Base-by-base conservation (phyloP, 2,888 invertebrate species). In the Autographa pulchrina region DNA sequence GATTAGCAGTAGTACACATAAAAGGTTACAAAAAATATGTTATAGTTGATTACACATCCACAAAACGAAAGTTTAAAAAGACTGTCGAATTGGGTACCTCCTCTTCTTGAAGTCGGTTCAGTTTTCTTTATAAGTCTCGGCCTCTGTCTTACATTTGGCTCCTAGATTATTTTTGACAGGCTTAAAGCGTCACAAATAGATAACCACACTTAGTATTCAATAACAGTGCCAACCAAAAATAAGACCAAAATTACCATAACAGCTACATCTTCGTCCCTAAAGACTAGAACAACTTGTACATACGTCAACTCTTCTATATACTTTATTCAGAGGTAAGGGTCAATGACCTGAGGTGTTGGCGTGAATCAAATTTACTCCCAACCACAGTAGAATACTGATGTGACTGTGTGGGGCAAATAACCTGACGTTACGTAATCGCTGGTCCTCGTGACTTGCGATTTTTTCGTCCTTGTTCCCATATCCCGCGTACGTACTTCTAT, bases 381-480 rank as follows among this genome's bases (percentile, higher is more conserved):
- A 78, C 78, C 62, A 60, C 54, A 70, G 59, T 68, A 69, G 80
- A 80, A 80, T 80, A 80, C 83, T 82, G 83, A 82, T 80, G 80
- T n/a, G n/a, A n/a, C n/a, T n/a, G n/a, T 16, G 38, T 52, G 65
- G n/a, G 77, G 62, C 52, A 70, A 82, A 82, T 38, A 82, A 80
- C 83, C 80, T 82, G 58, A 11, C 25, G 62, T 73, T 81, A 61
- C 68, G 63, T 77, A 65, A 72, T n/a, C 16, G 70, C 56, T 58
- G 58, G 54, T 54, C 2, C 25, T n/a, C 8, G 11, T 43, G 38
- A n/a, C 31, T 13, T 62, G 25, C 7, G 38, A 38, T 2, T 38
- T 38, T 35, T 38, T 38, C 11, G 38, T 38, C 38, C 38, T 38
- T 38, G 11, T 38, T 2, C 38, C 38, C 11, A 25, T 25, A 25